Base-by-base conservation (phyloP, 2,113 vertebrate species). In the Pseudolaguvia tuberculata region DNA sequence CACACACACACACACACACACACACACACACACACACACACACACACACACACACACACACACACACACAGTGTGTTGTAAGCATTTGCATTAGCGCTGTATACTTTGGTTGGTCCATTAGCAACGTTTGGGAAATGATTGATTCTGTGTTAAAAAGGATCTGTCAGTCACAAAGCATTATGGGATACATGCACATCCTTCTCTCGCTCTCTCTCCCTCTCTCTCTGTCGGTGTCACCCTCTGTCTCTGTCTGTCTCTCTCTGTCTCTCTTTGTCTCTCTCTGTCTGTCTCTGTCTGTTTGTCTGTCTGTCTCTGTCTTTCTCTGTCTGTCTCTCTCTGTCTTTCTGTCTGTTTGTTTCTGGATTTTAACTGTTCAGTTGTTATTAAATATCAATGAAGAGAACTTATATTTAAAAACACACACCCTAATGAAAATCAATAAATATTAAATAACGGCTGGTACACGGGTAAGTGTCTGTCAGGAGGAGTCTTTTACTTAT, bases 11-110 rank as follows among this genome's bases (percentile, higher is more conserved):
- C n/a, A n/a, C n/a, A n/a, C n/a, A n/a, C n/a, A n/a, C n/a, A n/a
- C n/a, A n/a, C n/a, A n/a, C n/a, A n/a, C n/a, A n/a, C n/a, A 21
- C 12, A n/a, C 23, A 12, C 35, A 2, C 42, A 47, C 13, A 27
- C 72, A 48, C 68, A 2, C 2, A 50, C 14, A 20, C 6, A 15
- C n/a, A 21, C 12, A n/a, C 23, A 12, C 35, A 2, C 42, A 47
- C 13, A 27, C 72, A 48, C 69, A 52, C 66, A 42, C 71, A 45
- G 50, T 72, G 53, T 48, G 71, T 63, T 77, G 74, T 75, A 79
- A 71, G 45, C 25, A n/a, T 15, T 48, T 25, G 63, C 45, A 69
- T 75, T 52, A 81, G 77, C 72, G 50, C 39, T 62, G 39, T 29
- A 29, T 58, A 72, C 61, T 55, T 53, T 3, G 9, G 50, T 6